Base-by-base conservation (phyloP, 2,888 invertebrate species). In the Adelognathus sp. region DNA sequence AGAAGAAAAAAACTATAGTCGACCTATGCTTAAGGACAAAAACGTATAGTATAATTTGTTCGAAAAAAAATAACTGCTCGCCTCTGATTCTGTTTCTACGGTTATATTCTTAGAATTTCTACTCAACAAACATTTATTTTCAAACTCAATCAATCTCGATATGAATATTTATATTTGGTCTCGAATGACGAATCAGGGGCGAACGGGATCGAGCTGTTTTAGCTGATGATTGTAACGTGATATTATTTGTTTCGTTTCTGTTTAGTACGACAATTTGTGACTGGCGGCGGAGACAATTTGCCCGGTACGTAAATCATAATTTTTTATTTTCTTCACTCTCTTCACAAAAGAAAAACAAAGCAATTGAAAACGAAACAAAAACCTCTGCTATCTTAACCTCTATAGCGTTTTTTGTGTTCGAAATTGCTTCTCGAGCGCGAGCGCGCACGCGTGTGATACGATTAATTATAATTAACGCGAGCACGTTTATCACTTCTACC, bases 211-310 rank as follows among this genome's bases (percentile, higher is more conserved):
- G 86, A 85, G 85, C 84, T 87, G 82, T 61, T 84, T 84, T 86
- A 84, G 83, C 83, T 87, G 75, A n/a, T 79, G 85, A 85, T 87
- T 88, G 88, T 88, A 90, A 88, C 90, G 89, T 88, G 88, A 89
- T 88, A 90, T 90, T 87, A 90, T 90, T 91, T 91, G 90, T 91
- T 90, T 86, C 90, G 90, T 92, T 90, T 92, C 91, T 92, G 92
- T 91, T 91, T 92, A 92, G 92, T 92, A 90, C 92, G 91, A 92
- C 92, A 91, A 88, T 91, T 91, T 91, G 90, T 90, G 91, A 90
- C 91, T 90, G 90, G 91, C 90, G 92, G 92, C 90, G 92, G 92
- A 92, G 92, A 92, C 91, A 92, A 92, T 92, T 92, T 92, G 90
- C 92, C 92, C 91, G 92, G 92, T 92, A 92, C 92, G 92, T 92